A percentile compares a stretch with the other conserved stretches of the same genome.
These are phyloP conservation scores for Sitobion miscanthi DNA, from an alignment of 1,140 invertebrate species.

Conservation along the genomic window DNA sequence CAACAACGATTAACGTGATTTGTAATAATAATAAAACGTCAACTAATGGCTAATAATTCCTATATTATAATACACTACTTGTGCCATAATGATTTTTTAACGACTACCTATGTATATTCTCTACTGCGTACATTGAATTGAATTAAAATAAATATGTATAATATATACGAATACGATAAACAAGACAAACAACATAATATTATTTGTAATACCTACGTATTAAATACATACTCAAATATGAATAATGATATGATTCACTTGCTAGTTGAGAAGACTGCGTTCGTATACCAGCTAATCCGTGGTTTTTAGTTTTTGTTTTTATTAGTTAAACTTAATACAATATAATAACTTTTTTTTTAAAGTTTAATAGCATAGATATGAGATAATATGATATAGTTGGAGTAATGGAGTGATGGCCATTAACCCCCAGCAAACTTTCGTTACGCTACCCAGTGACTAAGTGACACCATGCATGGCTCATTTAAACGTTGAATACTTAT, in stretches of 20 bases:
- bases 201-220: background rate
- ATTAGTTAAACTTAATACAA: background rate
- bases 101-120: background rate
- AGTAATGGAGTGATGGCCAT: background rate
- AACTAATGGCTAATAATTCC: background rate
- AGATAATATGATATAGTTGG: background rate
- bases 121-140: background rate
- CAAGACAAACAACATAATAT: background rate
- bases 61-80: background rate
- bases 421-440: background rate
- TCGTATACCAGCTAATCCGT: background rate
- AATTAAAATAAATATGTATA: constrained; percentile 8
- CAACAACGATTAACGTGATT: background rate
- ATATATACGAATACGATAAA: background rate
- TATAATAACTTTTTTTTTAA: background rate
- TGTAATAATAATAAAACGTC: background rate
- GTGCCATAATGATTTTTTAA: background rate
- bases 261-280: background rate
- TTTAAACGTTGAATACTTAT: background rate
- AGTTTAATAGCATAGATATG: background rate
- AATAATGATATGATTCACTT: background rate
- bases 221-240: background rate
- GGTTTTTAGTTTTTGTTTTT: background rate
- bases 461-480: background rate
- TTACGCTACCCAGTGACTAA: background rate